Evolutionary conservation across 2,797 vertebrate species (phyloP).

Genomic region (Myripristis jacobus): DNA sequence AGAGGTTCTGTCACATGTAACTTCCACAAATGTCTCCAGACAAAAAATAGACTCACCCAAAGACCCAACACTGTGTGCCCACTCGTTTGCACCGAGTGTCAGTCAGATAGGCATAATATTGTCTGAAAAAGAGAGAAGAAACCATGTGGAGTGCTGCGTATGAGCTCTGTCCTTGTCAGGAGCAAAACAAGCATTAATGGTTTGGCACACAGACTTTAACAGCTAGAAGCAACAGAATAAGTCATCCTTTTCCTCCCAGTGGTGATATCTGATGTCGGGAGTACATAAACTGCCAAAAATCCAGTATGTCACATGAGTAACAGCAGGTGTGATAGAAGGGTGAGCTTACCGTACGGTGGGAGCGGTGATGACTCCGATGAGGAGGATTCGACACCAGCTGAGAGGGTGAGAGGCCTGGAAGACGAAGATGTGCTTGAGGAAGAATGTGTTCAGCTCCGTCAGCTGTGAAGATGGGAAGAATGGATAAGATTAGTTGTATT

Average conservation of each 20-base stretch:
- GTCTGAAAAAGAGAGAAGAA: conserved; percentile 80
- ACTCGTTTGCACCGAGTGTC: conserved; percentile 97
- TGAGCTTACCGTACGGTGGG: conserved; percentile 92
- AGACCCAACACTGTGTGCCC: conserved; percentile 98
- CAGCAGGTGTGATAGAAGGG: background rate
- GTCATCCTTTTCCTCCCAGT: no score
- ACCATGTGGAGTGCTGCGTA: background rate
- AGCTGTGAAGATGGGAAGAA: conserved; percentile 79
- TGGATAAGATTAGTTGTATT: background rate
- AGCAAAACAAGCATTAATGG: background rate
- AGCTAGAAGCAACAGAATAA: background rate
- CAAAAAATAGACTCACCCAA: conserved; percentile 87
- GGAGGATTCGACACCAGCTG: conserved; percentile 95
- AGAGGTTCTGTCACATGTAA: no score
- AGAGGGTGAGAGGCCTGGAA: conserved; percentile 95
- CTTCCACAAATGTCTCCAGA: conserved; percentile 28
- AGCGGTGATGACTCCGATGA: conserved; percentile 93
- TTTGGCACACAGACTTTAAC: conserved; percentile 7
- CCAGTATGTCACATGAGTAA: background rate
- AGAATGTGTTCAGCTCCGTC: conserved; percentile 97
- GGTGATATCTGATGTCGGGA: background rate
- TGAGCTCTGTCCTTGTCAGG: background rate
- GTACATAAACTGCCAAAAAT: no score
- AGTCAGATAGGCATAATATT: conserved; percentile 97
- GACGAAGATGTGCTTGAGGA: conserved; percentile 98